Percentiles rank a stretch among this genome's conserved stretches.
phyloP scores from a whole-genome alignment of 2,797 vertebrate species.

The Buphagus erythrorhynchus region DNA sequence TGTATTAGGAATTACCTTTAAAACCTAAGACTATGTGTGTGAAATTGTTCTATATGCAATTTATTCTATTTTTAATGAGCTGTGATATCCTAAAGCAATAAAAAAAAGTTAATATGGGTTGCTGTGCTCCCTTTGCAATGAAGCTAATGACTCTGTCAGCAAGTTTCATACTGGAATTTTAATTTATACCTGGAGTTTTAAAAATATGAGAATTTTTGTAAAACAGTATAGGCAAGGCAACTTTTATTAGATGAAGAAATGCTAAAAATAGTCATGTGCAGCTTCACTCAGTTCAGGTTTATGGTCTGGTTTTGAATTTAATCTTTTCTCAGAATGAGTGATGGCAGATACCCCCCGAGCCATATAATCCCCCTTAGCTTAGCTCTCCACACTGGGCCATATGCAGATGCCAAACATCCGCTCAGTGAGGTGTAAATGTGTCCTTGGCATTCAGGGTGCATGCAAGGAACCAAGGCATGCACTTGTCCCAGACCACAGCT shows the following conservation, averaged over 20 bases:
- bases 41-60: neutral
- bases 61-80: neutral
- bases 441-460: neutral
- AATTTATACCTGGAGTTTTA: neutral
- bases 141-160: neutral
- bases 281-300: neutral
- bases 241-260: neutral
- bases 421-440: neutral
- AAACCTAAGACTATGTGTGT: neutral
- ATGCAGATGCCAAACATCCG: neutral
- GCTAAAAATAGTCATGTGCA: neutral
- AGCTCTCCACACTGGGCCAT: fast-evolving
- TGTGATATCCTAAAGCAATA: neutral
- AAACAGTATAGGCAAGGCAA: neutral
- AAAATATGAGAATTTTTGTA: neutral
- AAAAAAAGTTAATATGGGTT: neutral
- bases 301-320: neutral
- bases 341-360: neutral
- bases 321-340: neutral
- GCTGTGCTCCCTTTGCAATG: neutral
- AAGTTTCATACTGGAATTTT: neutral
- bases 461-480: neutral
- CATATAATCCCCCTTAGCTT: fast-evolving
- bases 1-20: neutral
- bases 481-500: neutral